Evolutionary conservation across 2,113 vertebrate species (phyloP), one percentile per base, ranked within the genome.

Genomic region (Hippocampus guttulatus): DNA sequence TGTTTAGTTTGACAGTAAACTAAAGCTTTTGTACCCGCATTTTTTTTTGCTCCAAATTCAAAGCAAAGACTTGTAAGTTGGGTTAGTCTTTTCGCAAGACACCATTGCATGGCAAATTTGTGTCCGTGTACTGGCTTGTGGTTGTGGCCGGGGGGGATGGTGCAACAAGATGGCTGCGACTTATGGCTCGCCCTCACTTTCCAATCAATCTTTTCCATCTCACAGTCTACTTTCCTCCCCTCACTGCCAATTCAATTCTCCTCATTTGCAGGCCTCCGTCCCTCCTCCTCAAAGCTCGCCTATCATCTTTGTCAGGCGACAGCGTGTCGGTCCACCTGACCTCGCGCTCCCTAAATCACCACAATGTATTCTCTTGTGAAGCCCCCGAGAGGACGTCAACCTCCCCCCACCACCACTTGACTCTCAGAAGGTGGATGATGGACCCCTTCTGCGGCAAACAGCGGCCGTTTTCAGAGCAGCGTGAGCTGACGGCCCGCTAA

Each of bases 331-430:
- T 83, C 85, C 78, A 76, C 71, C 81, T 88, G 79, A 88, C 87
- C 87, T 87, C 80, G 77, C 20, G 52, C 83, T 82, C 74, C 75
- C 75, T 87, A 90, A 89, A 91, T 90, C 87, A 88, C 69, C 80
- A 60, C 68, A 87, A 90, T 81, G 77, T 82, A 90, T 91, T 86
- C 84, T 77, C 45, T 76, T 68, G 81, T 83, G 73, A 86, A 77
- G 77, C 78, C 83, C 77, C 83, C 81, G 81, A 88, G 85, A 85
- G 83, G 79, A 76, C 78, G 84, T 84, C 81, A 40, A 51, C 15
- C 47, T 6, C 74, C 73, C 79, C 86, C 69, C 43, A 76, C 69
- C 84, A 84, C 79, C 80, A 75, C 81, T 88, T 89, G 84, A 87
- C 89, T 85, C 80, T 65, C 83, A 79, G 80, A 61, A 72, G 81